A percentile compares a stretch with the other conserved stretches of the same genome.
phyloP scores from a whole-genome alignment of 2,113 vertebrate genomes.

The Chlorodrepanis virens region DNA sequence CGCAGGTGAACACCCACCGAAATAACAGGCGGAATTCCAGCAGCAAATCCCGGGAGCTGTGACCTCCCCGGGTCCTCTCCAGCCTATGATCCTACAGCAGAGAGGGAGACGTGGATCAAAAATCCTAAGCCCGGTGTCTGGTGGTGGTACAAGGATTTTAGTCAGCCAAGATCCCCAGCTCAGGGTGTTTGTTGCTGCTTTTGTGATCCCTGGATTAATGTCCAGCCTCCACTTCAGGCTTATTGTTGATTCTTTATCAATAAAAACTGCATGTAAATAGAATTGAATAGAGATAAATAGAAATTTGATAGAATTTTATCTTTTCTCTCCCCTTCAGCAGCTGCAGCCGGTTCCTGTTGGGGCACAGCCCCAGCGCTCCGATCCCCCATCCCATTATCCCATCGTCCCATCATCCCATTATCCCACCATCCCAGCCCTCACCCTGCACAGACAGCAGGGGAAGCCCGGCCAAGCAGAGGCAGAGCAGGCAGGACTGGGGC shows the following conservation, averaged over 20 bases:
- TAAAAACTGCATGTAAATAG: neutral
- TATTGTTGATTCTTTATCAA: neutral
- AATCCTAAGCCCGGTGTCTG: neutral
- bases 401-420: too few relatives aligned
- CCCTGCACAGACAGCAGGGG: neutral
- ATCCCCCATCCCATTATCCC: too few relatives aligned
- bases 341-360: neutral
- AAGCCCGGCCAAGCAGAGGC: rapidly evolving
- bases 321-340: neutral
- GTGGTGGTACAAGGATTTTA: rapidly evolving
- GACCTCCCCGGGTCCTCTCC: neutral
- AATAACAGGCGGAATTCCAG: rapidly evolving
- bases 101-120: neutral
- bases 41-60: neutral
- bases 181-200: neutral
- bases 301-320: neutral
- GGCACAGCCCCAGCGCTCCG: neutral
- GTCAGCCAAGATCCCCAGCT: neutral
- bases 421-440: neutral
- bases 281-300: neutral
- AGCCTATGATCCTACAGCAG: neutral
- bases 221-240: neutral
- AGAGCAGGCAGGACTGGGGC: neutral
- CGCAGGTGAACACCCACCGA: rapidly evolving
- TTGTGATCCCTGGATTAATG: neutral